Conservation (phyloP, 2,113 vertebrate genomes). For the Junco hyemalis region DNA sequence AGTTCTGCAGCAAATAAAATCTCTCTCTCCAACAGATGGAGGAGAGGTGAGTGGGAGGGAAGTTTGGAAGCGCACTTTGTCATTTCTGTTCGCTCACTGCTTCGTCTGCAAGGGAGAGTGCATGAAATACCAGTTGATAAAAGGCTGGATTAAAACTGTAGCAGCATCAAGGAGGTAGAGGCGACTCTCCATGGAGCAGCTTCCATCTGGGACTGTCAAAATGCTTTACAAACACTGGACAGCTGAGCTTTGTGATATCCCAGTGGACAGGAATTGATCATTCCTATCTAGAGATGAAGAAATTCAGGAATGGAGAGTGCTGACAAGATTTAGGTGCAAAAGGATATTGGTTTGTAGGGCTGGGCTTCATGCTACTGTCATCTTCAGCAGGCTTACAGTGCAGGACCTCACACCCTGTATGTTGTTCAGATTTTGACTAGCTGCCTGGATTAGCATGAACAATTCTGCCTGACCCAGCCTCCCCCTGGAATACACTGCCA, state of each 20-base stretch:
- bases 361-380: background rate
- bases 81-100: constrained; percentile 22
- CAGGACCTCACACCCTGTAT: background rate
- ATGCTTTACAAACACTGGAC: background rate
- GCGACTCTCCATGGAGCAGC: background rate
- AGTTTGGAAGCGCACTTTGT: constrained; percentile 45
- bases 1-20: constrained; percentile 56
- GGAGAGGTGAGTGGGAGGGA: constrained; percentile 57
- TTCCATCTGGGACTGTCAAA: background rate
- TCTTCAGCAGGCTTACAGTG: background rate
- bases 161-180: background rate
- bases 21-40: constrained; percentile 47
- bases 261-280: background rate
- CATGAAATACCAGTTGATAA: background rate
- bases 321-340: background rate
- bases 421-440: background rate
- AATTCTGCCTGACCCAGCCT: background rate
- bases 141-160: background rate
- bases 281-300: background rate
- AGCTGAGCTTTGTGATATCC: background rate
- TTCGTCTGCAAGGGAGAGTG: background rate
- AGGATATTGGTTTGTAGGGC: background rate
- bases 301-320: background rate
- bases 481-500: background rate
- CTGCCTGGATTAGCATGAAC: background rate